These are phyloP conservation scores for Zaprionus africanus DNA, from an alignment of 1,140 invertebrate genomes.

Conservation along the genomic window DNA sequence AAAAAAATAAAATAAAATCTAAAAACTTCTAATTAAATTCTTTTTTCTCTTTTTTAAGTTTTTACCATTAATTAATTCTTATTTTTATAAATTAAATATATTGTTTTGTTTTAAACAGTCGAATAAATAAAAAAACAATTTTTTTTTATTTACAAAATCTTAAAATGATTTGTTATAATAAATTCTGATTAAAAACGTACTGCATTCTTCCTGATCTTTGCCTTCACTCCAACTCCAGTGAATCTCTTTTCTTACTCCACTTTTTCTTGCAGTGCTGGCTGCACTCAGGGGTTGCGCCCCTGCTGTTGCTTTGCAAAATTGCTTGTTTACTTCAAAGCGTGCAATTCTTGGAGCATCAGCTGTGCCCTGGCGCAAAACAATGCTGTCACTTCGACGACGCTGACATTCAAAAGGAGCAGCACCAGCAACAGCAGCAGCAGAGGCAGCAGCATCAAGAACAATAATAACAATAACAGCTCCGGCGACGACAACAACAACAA, in stretches of 20 bases:
- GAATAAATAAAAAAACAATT: too few relatives aligned
- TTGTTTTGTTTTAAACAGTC: too few relatives aligned
- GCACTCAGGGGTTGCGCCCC: slow-evolving; percentile 13
- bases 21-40: too few relatives aligned
- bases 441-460: slow-evolving; percentile 15
- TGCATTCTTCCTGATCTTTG: too few relatives aligned
- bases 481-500: not conserved
- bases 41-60: too few relatives aligned
- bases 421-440: slow-evolving; percentile 27
- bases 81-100: too few relatives aligned
- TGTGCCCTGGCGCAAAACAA: slow-evolving; percentile 73
- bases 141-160: too few relatives aligned
- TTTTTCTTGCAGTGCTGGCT: slow-evolving; percentile 2
- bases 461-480: not conserved
- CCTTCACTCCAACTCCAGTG: not conserved
- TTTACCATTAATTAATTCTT: too few relatives aligned
- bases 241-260: not conserved
- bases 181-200: too few relatives aligned
- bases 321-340: slow-evolving; percentile 81
- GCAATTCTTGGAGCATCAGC: slow-evolving; percentile 78
- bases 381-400: slow-evolving; percentile 69
- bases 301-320: slow-evolving; percentile 69
- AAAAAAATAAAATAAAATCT: too few relatives aligned
- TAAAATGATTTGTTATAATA: too few relatives aligned
- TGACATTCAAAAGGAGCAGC: slow-evolving; percentile 51